Conservation (phyloP, 2,888 invertebrate genomes). For the Drosophila pseudotakahashii region DNA sequence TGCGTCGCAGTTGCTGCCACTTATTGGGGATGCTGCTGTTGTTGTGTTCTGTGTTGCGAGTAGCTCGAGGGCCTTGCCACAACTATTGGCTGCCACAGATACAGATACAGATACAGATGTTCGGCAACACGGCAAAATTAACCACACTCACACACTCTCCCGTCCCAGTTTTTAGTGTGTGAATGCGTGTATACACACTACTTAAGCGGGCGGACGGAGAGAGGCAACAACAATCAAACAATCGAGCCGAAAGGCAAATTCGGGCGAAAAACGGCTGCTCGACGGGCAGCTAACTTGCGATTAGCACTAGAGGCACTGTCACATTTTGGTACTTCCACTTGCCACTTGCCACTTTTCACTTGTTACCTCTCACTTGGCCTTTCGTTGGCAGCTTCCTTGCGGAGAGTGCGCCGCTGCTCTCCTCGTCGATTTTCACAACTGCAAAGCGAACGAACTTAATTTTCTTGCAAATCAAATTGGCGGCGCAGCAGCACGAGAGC, state of each 20-base stretch:
- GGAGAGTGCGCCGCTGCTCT: constrained; percentile 42
- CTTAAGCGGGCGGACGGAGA: constrained; percentile 66
- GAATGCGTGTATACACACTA: constrained; percentile 27
- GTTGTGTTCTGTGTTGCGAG: constrained; percentile 57
- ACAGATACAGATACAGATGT: constrained; percentile 51
- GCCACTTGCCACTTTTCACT: constrained; percentile 45
- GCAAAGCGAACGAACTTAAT: constrained; percentile 77
- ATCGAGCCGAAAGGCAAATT: constrained; percentile 14
- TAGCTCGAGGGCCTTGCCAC: constrained; percentile 79
- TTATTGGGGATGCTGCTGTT: constrained; percentile 39
- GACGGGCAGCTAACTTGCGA: constrained; percentile 1
- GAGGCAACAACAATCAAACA: constrained; percentile 36
- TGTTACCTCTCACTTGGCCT: constrained; percentile 22
- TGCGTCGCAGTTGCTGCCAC: constrained; percentile 57
- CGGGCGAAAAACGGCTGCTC: background rate
- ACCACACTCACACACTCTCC: constrained; percentile 61
- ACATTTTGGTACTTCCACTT: constrained; percentile 32
- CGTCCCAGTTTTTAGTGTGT: constrained; percentile 26
- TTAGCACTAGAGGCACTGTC: constrained; percentile 7
- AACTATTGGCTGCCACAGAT: constrained; percentile 77
- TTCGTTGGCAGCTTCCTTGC: constrained; percentile 42
- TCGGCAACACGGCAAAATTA: constrained; percentile 63
- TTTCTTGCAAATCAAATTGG: constrained; percentile 77
- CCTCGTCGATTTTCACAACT: constrained; percentile 69
- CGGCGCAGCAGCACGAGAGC: constrained; percentile 69